Percentiles rank a stretch among this genome's conserved stretches.
Evolutionary conservation across 2,888 invertebrate genomes (phyloP).

Genomic region (Drosophila mettleri): DNA sequence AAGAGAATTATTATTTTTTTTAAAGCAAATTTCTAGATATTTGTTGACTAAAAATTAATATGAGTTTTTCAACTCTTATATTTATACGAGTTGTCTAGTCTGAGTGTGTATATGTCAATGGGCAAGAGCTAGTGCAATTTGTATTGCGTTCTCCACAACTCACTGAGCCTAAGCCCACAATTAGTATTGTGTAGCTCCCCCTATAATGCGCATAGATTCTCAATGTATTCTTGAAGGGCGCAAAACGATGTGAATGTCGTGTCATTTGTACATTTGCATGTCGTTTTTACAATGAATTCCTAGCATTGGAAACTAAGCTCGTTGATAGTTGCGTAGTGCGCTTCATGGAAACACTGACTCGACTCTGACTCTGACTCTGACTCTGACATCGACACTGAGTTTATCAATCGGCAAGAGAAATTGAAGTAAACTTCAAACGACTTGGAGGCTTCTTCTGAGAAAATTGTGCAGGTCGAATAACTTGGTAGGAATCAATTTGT

Average conservation of each 20-base stretch:
- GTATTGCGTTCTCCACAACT: constrained; percentile 25
- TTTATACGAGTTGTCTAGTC: neutral
- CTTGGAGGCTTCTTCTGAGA: constrained; percentile 53
- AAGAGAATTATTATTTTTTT: neutral
- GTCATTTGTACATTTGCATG: constrained; percentile 77
- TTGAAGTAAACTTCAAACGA: constrained; percentile 51
- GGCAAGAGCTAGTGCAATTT: constrained; percentile 4
- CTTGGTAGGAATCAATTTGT: constrained; percentile 34
- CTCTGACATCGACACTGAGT: too few species aligned
- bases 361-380: too few species aligned
- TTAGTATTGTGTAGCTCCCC: constrained; percentile 42
- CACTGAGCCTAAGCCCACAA: constrained; percentile 54
- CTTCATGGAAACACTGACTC: constrained; percentile 15
- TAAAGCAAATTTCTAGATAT: too few species aligned
- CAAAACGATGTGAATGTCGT: constrained; percentile 43
- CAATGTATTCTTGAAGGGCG: constrained; percentile 7
- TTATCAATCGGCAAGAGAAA: constrained; percentile 41
- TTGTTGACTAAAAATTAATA: neutral
- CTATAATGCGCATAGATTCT: neutral
- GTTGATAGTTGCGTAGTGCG: constrained; percentile 23
- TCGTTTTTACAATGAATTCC: constrained; percentile 64
- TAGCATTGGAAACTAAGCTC: constrained; percentile 21
- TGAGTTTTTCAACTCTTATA: neutral
- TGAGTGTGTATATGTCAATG: neutral
- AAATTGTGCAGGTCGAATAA: constrained; percentile 32